These are phyloP conservation scores for Hipparchia sbordonii DNA, from an alignment of 2,888 invertebrate genomes.

Conservation along the genomic window DNA sequence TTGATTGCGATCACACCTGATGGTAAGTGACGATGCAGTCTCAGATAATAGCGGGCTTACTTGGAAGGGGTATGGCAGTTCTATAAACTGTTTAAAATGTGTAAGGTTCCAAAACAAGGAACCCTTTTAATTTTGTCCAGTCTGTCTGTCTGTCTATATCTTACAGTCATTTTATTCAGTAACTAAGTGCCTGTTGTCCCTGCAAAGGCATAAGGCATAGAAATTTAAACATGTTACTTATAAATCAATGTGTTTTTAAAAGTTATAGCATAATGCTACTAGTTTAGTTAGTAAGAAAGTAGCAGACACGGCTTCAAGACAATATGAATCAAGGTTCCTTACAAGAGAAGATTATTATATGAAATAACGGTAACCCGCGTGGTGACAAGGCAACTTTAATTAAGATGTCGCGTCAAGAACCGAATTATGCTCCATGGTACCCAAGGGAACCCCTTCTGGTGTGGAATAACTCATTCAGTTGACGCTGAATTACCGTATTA, in stretches of 20 bases:
- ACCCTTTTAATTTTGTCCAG: too few species aligned
- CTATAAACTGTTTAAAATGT: too few species aligned
- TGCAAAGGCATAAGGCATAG: too few species aligned
- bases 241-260: too few species aligned
- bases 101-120: too few species aligned
- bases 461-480: slow-evolving; percentile 43
- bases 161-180: too few species aligned
- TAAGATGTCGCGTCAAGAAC: slow-evolving; percentile 64
- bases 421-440: slow-evolving; percentile 61
- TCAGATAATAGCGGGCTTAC: too few species aligned
- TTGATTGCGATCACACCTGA: neutral
- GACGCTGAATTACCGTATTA: slow-evolving; percentile 27
- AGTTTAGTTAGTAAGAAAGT: neutral
- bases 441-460: slow-evolving; percentile 50
- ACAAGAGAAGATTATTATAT: slow-evolving; percentile 25
- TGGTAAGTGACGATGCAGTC: neutral
- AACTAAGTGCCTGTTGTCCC: too few species aligned
- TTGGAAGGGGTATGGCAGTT: too few species aligned
- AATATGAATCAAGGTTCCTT: slow-evolving; percentile 1
- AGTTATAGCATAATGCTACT: neutral
- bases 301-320: neutral
- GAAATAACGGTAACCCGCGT: slow-evolving; percentile 39
- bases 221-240: too few species aligned
- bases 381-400: slow-evolving; percentile 55
- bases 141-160: too few species aligned